Base-by-base conservation (phyloP, 2,797 vertebrate genomes). In the Anabas testudineus region DNA sequence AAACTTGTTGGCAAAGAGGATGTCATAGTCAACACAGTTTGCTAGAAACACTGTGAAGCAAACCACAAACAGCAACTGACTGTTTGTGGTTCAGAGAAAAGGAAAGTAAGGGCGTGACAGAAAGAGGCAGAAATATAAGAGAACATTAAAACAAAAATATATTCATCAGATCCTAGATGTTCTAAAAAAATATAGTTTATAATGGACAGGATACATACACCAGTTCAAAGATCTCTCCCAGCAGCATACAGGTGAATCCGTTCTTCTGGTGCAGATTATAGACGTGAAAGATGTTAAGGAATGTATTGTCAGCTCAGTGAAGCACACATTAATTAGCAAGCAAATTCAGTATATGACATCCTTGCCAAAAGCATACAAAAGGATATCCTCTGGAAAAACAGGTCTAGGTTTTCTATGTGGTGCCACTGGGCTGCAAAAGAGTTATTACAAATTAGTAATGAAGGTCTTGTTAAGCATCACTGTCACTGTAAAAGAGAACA, bases 211-310 rank as follows among this genome's bases (percentile, higher is more conserved):
- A 85, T 90, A 96, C 98, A 92, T 94, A 99, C 98, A 97, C 95
- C 69, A 99, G 94, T 83, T 99, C 98, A 88, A 99, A 99, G 78
- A 99, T 93, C 91, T 99, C 98, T 73, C 96, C 97, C 18, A 99
- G 90, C 63, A 99, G 93, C 98, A 99, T 99, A 84, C 98, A 99
- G 13, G 96, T 98, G 89, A 99, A 99, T 81, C 98, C 98, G 93
- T 99, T 99, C 94, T 99, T 99, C 94, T 99, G 98, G 82, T 99
- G 98, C 75, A 99, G 92, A 85, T 99, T 98, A 95, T 99, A 99
- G 68, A 99, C 91, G 95, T 99, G 74, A 58, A 37, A 13, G 52
- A 62, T 14, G 90, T 97, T 93, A 98, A 97, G 95, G 91, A 94
- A 80, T 19, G 54, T 13, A 15, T 10, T 53, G 22, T 37, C 52